Base-by-base conservation (phyloP, 2,888 invertebrate genomes). In the Apoderus coryli region DNA sequence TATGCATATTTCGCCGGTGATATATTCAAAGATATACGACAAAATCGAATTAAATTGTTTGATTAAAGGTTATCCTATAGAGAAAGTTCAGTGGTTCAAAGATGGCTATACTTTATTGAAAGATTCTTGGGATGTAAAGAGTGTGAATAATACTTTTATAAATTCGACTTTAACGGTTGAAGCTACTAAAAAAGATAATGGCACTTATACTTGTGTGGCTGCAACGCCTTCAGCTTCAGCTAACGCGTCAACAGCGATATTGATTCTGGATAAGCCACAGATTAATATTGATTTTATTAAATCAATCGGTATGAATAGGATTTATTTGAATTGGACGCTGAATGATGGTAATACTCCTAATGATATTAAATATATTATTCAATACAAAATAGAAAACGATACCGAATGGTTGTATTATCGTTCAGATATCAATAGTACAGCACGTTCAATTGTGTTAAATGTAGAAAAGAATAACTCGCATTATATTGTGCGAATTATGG, bases 321-420 rank as follows among this genome's bases (percentile, higher is more conserved):
- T 88, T 25, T 88, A 70, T 53, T 52, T 86, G 2, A 85, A 84
- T 50, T 86, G 86, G 85, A 84, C 81, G 0, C 67, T 81, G 0
- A 70, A 73, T 35, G 69, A 76, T 36, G 79, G 79, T 37, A 85
- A 86, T 49, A 72, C 73, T 29, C 71, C 72, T 0, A 64, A 81
- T 11, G 60, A 62, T 39, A 56, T 79, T 9, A 62, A 65, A 47
- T 69, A 65, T 43, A 53, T 60, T 24, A 59, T 67, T 15, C 61
- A 63, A 43, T 61, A 63, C 39, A 65, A 67, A 58, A 64, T 61
- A 4, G 56, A 58, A 4, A 62, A 63, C n/a, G 56, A 61, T 14
- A 55, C 57, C 4, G 54, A 56, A 32, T 74, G 71, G 61, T 57
- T 61, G 13, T 76, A 71, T 49, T 67, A 68, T 35, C 57, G 56